Evolutionary conservation across 2,888 invertebrate species (phyloP), one percentile per base, ranked within the genome.

Genomic region (Chymomyza procnemis): DNA sequence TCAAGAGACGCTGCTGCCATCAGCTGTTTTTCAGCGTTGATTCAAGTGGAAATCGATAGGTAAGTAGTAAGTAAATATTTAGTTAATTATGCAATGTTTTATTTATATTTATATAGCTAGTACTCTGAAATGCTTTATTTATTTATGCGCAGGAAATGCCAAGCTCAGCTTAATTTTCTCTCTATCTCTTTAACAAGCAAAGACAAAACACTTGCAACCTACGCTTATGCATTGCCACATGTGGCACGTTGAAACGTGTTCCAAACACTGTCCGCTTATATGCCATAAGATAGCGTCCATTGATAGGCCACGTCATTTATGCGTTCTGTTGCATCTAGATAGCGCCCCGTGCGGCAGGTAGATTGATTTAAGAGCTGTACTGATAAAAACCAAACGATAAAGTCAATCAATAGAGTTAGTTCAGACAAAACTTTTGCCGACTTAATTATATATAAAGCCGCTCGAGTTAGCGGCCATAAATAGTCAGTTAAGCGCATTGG

Each of bases 381-480:
- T 26, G 56, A 56, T 56, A 56, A 30, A 50, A 64, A 69, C n/a
- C n/a, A 69, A 62, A 22, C 52, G 85, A 82, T 82, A 82, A 85
- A 82, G 81, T 82, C 81, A 82, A 82, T 82, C 81, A 85, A 82
- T 82, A 78, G n/a, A 57, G 4, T 5, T 26, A 26, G 30, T 30
- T n/a, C 12, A 81, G 74, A 85, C 85, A 81, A 78, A 66, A 71
- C 71, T 69, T 69, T 80, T 76, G 67, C 71, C 72, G 78, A 85
- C 81, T 82, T 85, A 82, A 82, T 82, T 82, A 82, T 22, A 82
- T 22, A 22, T 54, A 54, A 41, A 41, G 34, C 34, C 34, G 34
- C 34, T 8, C 9, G 34, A 3, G 34, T 41, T 41, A 41, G 34
- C 9, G 3, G 34, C 34, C 34, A 41, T 41, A 41, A 41, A 41